Evolutionary conservation across 2,797 vertebrate species (phyloP).

Genomic region (Threskiornis aethiopicus): DNA sequence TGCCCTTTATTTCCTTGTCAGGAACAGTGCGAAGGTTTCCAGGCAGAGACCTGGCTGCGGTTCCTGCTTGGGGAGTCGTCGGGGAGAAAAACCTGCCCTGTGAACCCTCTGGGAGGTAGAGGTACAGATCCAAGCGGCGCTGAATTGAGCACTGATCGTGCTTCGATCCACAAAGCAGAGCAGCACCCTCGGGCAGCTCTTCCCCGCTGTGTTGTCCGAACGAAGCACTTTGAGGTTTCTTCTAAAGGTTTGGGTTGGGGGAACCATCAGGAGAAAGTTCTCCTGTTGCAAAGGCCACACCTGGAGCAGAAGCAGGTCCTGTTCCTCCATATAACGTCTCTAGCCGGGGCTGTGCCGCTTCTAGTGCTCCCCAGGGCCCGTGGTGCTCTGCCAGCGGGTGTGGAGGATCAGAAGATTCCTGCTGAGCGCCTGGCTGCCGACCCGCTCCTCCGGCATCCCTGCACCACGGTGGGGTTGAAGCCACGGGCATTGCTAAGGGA

Average conservation of each 20-base stretch:
- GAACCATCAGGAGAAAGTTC: background rate
- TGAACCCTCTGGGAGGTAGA: background rate
- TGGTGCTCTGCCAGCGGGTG: background rate
- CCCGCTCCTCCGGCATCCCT: background rate
- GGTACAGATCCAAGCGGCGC: background rate
- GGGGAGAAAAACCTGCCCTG: background rate
- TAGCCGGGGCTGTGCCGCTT: background rate
- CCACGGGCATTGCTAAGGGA: background rate
- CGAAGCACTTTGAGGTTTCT: background rate
- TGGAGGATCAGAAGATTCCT: background rate
- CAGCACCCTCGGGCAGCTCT: fast-evolving
- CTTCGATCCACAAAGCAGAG: background rate
- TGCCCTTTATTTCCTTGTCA: background rate
- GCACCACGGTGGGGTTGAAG: background rate
- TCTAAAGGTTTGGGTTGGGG: background rate
- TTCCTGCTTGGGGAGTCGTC: background rate
- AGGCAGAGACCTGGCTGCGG: background rate
- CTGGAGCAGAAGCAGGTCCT: background rate
- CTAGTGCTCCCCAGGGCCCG: background rate
- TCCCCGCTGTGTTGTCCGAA: fast-evolving
- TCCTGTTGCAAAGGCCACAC: background rate
- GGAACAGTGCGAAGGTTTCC: background rate
- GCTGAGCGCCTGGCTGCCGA: fast-evolving
- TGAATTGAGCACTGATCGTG: fast-evolving
- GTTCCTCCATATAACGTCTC: background rate